Evolutionary conservation across 2,888 invertebrate species (phyloP).

Genomic region (Xestobium rufovillosum): DNA sequence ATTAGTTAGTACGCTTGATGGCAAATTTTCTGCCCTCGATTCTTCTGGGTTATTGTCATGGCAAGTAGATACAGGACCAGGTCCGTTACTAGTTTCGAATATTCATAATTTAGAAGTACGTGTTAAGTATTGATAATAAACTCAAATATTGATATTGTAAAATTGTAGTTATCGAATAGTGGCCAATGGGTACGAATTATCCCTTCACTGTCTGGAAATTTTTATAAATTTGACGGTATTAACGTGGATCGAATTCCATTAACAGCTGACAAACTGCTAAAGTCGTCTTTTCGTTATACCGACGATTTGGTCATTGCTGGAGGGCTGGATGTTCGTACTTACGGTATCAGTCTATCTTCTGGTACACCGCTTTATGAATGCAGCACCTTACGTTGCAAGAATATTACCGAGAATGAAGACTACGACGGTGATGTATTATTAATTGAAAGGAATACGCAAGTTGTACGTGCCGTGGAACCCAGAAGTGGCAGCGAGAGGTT

Average conservation of each 20-base stretch:
- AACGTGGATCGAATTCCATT: conserved; percentile 82
- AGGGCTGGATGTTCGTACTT: conserved; percentile 69
- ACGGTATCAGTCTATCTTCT: conserved; percentile 72
- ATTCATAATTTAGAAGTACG: conserved; percentile 79
- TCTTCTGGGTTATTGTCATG: conserved; percentile 65
- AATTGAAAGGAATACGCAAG: conserved; percentile 74
- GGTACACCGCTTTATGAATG: conserved; percentile 73
- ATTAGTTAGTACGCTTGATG: conserved; percentile 87
- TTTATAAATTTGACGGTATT: conserved; percentile 88
- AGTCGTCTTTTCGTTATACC: conserved; percentile 79
- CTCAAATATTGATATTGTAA: conserved; percentile 6
- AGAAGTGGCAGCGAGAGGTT: conserved; percentile 77
- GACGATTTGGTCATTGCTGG: conserved; percentile 79
- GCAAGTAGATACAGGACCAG: conserved; percentile 69
- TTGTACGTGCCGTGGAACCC: conserved; percentile 84
- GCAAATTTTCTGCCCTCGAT: conserved; percentile 75
- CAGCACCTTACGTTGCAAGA: conserved; percentile 63
- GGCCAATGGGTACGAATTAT: conserved; percentile 84
- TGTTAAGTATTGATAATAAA: conserved; percentile 4
- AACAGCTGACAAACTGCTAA: conserved; percentile 76
- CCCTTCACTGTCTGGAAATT: conserved; percentile 83
- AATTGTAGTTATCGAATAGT: conserved; percentile 63
- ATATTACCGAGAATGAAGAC: conserved; percentile 51
- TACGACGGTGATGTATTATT: conserved; percentile 56
- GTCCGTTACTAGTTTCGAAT: conserved; percentile 78